phyloP scores from a whole-genome alignment of 2,888 invertebrate genomes.

The Sceliomorpha sp. region DNA sequence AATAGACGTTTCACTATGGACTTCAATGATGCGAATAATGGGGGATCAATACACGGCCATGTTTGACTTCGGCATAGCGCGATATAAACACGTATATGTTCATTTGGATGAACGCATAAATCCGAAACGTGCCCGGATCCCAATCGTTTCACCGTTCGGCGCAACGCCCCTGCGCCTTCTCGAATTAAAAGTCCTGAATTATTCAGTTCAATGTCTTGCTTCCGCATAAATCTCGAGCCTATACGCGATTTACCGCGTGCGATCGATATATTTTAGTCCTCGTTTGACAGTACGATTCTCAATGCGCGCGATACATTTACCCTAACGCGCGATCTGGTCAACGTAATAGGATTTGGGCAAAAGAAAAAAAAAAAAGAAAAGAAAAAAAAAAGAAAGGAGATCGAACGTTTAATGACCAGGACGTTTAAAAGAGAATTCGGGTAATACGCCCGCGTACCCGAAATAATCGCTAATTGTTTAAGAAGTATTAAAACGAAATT shows the following conservation, averaged over 20 bases:
- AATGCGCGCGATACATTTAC: no score
- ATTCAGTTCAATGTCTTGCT: constrained; percentile 14
- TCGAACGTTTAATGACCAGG: not conserved
- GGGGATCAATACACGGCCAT: constrained; percentile 5
- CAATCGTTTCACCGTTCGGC: constrained; percentile 9
- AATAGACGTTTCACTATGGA: constrained; percentile 20
- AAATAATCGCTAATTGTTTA: no score
- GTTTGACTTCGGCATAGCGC: constrained; percentile 21
- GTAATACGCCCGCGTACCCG: no score
- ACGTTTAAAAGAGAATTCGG: no score
- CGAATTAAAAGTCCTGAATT: constrained; percentile 18
- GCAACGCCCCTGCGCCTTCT: constrained; percentile 14
- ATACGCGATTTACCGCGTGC: constrained; percentile 11
- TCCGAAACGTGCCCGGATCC: constrained; percentile 27
- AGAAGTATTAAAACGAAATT: no score
- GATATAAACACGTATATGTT: constrained; percentile 31
- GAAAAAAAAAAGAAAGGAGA: not conserved
- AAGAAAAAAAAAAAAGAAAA: no score
- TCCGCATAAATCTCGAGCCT: not conserved
- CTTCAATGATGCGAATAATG: constrained; percentile 13
- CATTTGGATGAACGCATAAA: constrained; percentile 27
- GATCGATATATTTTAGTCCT: constrained; percentile 10
- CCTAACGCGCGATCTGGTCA: no score
- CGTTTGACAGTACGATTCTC: no score
- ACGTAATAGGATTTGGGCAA: no score